Evolutionary conservation across 1,140 invertebrate genomes (phyloP), one percentile per base, ranked within the genome.

Genomic region (Bicyclus anynana): DNA sequence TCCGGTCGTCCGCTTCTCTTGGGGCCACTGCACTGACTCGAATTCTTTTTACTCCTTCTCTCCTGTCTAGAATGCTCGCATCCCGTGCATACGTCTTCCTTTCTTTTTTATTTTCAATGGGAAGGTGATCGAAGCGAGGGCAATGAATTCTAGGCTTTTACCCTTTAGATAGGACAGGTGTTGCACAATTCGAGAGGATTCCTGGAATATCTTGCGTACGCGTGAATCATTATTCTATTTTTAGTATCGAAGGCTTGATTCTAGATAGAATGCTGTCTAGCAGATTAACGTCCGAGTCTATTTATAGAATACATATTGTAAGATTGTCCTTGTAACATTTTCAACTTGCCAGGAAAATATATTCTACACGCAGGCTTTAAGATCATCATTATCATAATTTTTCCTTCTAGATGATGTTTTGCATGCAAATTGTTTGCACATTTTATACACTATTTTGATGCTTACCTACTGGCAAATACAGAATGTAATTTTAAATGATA

Each of bases 171-270:
- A 61, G 37, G 57, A 79, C 80, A 82, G 80, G 68, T 85, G 82
- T 87, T 84, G 82, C 80, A 83, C 84, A 85, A 85, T 75, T 74
- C 68, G 53, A 77, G 71, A 84, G 72, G 60, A 80, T 79, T 83
- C 74, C 71, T 76, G 62, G 78, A 78, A 80, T 77, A 62, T 69
- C 59, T 38, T 54, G 40, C 35, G 53, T 64, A 59, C 57, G 59
- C 70, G 66, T 69, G 65, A 62, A 63, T 72, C 64, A 73, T 68
- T 64, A 51, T 53, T 51, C 70, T 77, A 75, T 78, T 71, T 83
- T 74, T 79, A 70, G 60, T 73, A 77, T 69, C 69, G 72, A 37
- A 13, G 40, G 20, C 16, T 51, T 37, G n/a, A 47, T 27, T 47
- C n/a, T 27, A 47, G 7, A 47, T 47, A 47, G n/a, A 47, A 47